Conservation (phyloP, 2,113 vertebrate genomes). For the Apus apus region DNA sequence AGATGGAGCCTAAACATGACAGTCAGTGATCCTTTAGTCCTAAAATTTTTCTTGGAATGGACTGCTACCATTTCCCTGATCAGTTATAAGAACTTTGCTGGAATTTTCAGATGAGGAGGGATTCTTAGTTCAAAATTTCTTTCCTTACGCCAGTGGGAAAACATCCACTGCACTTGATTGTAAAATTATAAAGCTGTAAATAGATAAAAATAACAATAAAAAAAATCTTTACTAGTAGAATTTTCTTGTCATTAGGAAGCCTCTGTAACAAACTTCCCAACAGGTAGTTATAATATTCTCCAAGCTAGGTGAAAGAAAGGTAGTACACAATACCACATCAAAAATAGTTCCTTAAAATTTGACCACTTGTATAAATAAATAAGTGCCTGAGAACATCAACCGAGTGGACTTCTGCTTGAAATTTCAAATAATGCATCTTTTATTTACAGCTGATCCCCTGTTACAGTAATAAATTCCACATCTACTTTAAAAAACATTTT, state of each 20-base stretch:
- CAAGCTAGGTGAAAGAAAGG: conserved; percentile 4
- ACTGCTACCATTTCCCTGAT: conserved; percentile 19
- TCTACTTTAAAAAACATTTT: conserved; percentile 53
- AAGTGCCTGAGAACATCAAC: conserved; percentile 33
- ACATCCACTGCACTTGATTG: background rate
- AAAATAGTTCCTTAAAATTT: conserved; percentile 15
- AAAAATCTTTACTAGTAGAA: conserved; percentile 48
- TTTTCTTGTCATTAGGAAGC: conserved; percentile 60
- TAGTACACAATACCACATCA: background rate
- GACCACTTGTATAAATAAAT: background rate
- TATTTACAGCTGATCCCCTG: conserved; percentile 46
- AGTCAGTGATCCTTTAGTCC: conserved; percentile 2
- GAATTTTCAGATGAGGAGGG: conserved; percentile 73
- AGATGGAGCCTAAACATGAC: conserved; percentile 21
- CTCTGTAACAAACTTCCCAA: conserved; percentile 54
- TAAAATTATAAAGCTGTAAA: background rate
- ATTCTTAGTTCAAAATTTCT: conserved; percentile 57
- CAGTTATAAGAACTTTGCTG: conserved; percentile 33
- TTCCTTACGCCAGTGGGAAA: conserved; percentile 37
- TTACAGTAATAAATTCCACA: conserved; percentile 37
- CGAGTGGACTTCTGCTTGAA: conserved; percentile 52
- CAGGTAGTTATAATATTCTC: conserved; percentile 15
- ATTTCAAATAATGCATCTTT: conserved; percentile 48
- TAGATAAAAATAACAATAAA: background rate
- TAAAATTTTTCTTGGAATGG: background rate